Percentiles rank a stretch among this genome's conserved stretches.
Evolutionary conservation across 2,797 vertebrate genomes (phyloP).

Genomic region (Melopsittacus undulatus): DNA sequence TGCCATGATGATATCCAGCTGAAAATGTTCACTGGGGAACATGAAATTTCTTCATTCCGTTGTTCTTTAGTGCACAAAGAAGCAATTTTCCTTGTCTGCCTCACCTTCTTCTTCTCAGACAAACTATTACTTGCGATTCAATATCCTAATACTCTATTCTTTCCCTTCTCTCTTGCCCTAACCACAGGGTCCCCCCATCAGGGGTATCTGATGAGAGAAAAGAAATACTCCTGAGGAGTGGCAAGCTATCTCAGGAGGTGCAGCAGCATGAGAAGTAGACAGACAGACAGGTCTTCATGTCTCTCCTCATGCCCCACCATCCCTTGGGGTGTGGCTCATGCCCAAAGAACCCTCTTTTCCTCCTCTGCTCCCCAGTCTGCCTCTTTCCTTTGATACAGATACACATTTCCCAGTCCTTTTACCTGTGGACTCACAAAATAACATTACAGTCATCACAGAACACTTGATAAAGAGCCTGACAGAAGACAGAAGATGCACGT

Average conservation of each 20-base stretch:
- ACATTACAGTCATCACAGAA: background rate
- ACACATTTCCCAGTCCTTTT: background rate
- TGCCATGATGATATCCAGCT: background rate
- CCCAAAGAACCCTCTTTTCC: background rate
- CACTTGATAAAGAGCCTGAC: background rate
- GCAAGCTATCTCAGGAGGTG: background rate
- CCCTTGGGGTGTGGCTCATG: background rate
- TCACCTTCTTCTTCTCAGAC: background rate
- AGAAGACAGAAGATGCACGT: background rate
- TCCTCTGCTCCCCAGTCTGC: background rate
- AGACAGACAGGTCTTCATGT: background rate
- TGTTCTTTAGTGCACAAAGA: background rate
- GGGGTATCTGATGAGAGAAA: background rate
- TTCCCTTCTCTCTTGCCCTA: background rate
- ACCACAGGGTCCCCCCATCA: background rate
- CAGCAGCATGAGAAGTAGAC: background rate
- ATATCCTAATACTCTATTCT: background rate
- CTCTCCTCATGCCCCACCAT: background rate
- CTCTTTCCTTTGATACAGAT: background rate
- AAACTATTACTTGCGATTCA: background rate
- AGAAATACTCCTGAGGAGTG: background rate
- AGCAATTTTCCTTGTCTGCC: background rate
- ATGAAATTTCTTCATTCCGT: background rate
- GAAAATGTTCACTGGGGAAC: background rate
- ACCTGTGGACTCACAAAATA: background rate